Conservation (phyloP, 2,888 invertebrate species). For the Clitarchus hookeri region DNA sequence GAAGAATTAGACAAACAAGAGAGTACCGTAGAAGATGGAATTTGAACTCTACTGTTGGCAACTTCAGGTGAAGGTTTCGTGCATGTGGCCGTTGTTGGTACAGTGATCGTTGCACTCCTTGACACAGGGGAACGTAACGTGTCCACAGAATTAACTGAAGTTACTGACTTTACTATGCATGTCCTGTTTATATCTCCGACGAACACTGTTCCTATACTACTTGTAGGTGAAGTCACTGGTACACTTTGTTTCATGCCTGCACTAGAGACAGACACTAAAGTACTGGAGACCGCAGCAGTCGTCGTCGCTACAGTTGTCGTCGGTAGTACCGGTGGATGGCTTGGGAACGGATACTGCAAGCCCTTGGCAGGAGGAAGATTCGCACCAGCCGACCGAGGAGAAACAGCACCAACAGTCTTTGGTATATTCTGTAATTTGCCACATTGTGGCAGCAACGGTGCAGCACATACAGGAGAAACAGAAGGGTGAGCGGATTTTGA, state of each 20-base stretch:
- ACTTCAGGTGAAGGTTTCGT: conserved; percentile 39
- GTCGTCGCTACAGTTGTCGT: conserved; percentile 48
- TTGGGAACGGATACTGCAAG: conserved; percentile 78
- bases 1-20: conserved; percentile 23
- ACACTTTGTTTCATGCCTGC: conserved; percentile 30
- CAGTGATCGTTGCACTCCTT: conserved; percentile 31
- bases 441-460: conserved; percentile 33
- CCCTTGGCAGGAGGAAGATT: conserved; percentile 58
- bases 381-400: conserved; percentile 40
- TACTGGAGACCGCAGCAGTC: conserved; percentile 42
- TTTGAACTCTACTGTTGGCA: conserved; percentile 29
- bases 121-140: conserved; percentile 17
- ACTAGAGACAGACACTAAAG: conserved; percentile 37
- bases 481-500: conserved; percentile 34
- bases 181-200: conserved; percentile 37
- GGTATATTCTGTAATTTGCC: conserved; percentile 33
- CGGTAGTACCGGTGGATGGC: conserved; percentile 67
- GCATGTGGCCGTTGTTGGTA: conserved; percentile 36
- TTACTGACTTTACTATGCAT: conserved; percentile 32
- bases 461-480: conserved; percentile 34
- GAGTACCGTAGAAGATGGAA: conserved; percentile 28
- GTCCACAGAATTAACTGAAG: conserved; percentile 16
- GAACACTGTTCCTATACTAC: conserved; percentile 35
- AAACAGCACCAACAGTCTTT: conserved; percentile 36
- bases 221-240: conserved; percentile 39